Percentiles rank a stretch among this genome's conserved stretches.
phyloP scores from a whole-genome alignment of 2,888 invertebrate genomes.

The Melipona beecheii region DNA sequence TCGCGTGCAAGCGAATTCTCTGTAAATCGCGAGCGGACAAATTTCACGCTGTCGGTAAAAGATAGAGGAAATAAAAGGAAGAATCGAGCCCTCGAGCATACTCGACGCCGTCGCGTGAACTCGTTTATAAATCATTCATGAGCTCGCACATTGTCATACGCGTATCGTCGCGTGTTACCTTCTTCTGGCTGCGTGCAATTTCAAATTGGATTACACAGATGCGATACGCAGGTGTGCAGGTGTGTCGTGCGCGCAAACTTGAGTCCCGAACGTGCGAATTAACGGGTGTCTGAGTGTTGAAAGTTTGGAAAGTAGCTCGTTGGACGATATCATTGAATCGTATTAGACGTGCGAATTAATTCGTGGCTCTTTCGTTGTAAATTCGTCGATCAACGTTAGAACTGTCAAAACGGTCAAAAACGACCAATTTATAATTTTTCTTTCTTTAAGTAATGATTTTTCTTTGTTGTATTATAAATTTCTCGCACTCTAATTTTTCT shows the following conservation, averaged over 20 bases:
- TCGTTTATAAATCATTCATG: constrained; percentile 56
- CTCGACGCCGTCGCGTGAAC: constrained; percentile 16
- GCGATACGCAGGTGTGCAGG: constrained; percentile 40
- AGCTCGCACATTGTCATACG: constrained; percentile 55
- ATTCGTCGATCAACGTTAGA: no score
- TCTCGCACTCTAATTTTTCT: no score
- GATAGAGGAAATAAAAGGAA: not conserved
- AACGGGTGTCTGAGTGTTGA: constrained; percentile 29
- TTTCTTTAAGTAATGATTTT: no score
- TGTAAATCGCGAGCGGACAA: constrained; percentile 12
- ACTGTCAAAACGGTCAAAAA: no score
- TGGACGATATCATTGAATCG: not conserved
- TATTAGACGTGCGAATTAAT: no score
- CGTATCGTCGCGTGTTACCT: constrained; percentile 36
- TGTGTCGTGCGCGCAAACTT: constrained; percentile 47
- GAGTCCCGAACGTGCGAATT: constrained; percentile 64
- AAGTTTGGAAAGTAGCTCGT: not conserved
- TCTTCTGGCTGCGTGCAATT: constrained; percentile 42
- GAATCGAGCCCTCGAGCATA: not conserved
- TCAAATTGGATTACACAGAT: constrained; percentile 57
- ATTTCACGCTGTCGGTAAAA: constrained; percentile 12
- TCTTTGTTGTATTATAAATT: no score
- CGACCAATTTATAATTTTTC: no score
- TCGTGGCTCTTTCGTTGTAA: no score
- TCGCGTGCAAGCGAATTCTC: not conserved